Conservation (phyloP, 2,113 vertebrate species). For the Tinamus guttatus region DNA sequence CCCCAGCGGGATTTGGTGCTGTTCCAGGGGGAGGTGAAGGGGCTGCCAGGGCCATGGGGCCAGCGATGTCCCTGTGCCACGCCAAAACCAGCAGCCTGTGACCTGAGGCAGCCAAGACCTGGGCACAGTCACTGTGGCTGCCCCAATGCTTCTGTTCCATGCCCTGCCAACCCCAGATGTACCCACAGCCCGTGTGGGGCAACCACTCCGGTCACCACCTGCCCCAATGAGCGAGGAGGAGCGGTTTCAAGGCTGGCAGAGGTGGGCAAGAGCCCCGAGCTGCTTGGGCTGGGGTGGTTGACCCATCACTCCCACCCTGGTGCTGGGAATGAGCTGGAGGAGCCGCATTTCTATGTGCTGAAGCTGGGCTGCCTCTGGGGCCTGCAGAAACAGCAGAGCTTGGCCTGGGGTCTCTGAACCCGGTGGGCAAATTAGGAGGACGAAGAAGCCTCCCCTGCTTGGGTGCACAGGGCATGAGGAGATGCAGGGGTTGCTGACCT, state of each 20-base stretch:
- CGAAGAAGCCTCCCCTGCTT: background rate
- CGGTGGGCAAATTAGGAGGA: background rate
- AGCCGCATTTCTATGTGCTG: conserved; percentile 4
- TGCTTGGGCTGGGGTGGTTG: background rate
- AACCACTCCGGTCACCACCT: background rate
- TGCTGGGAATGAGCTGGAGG: background rate
- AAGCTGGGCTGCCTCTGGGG: background rate
- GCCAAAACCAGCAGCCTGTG: background rate
- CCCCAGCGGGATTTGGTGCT: fast-evolving
- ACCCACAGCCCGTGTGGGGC: background rate
- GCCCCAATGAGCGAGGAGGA: background rate
- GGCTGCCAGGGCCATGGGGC: background rate
- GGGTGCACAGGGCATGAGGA: too few species aligned
- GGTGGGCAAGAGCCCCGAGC: background rate
- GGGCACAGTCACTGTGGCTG: background rate
- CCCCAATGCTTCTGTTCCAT: background rate
- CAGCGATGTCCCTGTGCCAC: background rate
- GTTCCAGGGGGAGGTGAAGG: background rate
- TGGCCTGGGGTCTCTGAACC: background rate
- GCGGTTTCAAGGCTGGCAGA: background rate
- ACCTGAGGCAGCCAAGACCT: background rate
- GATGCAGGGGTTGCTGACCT: too few species aligned
- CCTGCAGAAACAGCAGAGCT: background rate
- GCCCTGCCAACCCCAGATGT: fast-evolving
- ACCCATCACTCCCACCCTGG: background rate